phyloP scores from a whole-genome alignment of 2,113 vertebrate species.

The Urocitellus parryii region DNA sequence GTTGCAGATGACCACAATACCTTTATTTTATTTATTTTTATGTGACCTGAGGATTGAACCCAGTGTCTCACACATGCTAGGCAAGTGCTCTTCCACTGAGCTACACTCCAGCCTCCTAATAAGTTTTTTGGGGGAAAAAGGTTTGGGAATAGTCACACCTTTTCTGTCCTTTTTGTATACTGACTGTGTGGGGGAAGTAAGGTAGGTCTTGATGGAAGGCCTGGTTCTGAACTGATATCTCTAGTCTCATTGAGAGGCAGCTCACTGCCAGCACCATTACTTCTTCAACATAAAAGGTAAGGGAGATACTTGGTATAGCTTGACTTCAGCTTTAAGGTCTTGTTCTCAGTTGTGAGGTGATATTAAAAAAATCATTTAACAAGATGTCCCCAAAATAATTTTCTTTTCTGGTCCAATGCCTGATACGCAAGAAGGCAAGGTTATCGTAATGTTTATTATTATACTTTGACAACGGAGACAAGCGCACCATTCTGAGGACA shows the following conservation, averaged over 20 bases:
- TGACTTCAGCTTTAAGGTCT: neutral
- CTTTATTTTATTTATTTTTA: no score
- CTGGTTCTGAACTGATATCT: neutral
- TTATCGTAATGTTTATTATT: neutral
- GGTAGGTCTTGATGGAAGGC: neutral
- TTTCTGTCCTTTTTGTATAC: neutral
- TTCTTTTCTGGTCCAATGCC: neutral
- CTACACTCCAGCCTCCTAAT: no score
- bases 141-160: neutral
- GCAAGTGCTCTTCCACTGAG: no score
- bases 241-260: neutral
- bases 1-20: no score
- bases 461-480: neutral
- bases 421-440: neutral
- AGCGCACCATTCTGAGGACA: neutral
- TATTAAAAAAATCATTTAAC: neutral
- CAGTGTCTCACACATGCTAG: no score
- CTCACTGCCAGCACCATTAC: neutral
- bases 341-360: neutral
- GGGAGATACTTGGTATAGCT: neutral
- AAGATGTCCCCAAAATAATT: neutral
- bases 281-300: neutral
- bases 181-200: neutral
- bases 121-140: neutral
- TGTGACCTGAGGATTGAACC: no score